Conservation (phyloP, 2,113 vertebrate genomes). For the Bungarus multicinctus region DNA sequence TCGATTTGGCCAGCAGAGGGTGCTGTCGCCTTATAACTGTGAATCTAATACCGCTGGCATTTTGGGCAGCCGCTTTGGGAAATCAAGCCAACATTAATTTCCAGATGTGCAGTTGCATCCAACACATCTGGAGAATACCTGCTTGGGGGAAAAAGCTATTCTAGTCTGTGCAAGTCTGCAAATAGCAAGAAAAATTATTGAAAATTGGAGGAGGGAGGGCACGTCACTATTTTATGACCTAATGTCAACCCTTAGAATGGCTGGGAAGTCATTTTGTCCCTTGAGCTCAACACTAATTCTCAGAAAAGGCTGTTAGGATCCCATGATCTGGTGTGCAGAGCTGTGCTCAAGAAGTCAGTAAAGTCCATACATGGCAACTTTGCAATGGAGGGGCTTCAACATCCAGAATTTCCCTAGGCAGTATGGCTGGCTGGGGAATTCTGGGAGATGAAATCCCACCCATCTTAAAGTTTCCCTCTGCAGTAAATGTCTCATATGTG, state of each 20-base stretch:
- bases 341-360: not conserved
- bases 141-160: not conserved
- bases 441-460: not conserved
- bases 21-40: not conserved
- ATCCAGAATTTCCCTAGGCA: not conserved
- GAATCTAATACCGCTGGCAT: not conserved
- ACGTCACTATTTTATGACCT: not conserved
- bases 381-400: not conserved
- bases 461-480: not conserved
- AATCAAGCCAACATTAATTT: not conserved
- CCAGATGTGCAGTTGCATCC: not conserved
- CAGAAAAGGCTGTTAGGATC: not conserved
- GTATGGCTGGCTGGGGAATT: not conserved
- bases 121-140: not conserved
- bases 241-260: not conserved
- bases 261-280: not conserved
- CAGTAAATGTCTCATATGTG: not conserved
- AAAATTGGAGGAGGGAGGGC: not conserved
- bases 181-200: not conserved
- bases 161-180: not conserved
- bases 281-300: not conserved
- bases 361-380: not conserved
- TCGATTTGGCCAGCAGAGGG: conserved; percentile 1
- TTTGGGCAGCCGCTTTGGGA: not conserved
- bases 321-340: not conserved